Conservation (phyloP, 2,888 invertebrate species). For the Boloria euphrosyne region DNA sequence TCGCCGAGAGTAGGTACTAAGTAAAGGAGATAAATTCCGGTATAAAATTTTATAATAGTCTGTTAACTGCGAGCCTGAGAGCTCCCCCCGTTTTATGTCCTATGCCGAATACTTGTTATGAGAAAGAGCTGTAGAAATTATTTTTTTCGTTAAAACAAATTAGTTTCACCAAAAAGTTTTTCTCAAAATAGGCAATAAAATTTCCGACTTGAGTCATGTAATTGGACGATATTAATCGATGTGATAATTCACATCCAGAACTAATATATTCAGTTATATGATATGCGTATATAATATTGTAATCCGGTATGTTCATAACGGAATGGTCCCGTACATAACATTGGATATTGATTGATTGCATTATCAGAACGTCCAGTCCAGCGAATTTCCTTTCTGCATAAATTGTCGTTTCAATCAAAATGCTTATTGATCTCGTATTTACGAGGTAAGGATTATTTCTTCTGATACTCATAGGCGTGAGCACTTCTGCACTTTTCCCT, state of each 20-base stretch:
- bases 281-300: constrained; percentile 37
- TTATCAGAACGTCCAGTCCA: constrained; percentile 33
- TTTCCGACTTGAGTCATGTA: constrained; percentile 18
- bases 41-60: constrained; percentile 51
- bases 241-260: constrained; percentile 21
- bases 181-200: constrained; percentile 12
- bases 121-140: constrained; percentile 39
- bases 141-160: constrained; percentile 38
- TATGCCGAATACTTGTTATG: constrained; percentile 44
- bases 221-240: constrained; percentile 26
- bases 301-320: constrained; percentile 39
- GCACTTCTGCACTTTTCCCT: too few species aligned
- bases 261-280: constrained; percentile 29
- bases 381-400: constrained; percentile 37
- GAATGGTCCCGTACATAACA: constrained; percentile 39
- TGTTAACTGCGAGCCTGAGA: constrained; percentile 49
- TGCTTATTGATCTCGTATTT: constrained; percentile 29
- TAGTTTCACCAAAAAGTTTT: constrained; percentile 21
- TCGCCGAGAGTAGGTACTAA: constrained; percentile 42
- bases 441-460: constrained; percentile 5
- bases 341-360: constrained; percentile 42
- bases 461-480: neutral
- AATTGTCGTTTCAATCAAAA: constrained; percentile 39
- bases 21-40: constrained; percentile 47
- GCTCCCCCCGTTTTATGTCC: constrained; percentile 43